phyloP scores from a whole-genome alignment of 2,113 vertebrate species.

The Nothoprocta pentlandii region DNA sequence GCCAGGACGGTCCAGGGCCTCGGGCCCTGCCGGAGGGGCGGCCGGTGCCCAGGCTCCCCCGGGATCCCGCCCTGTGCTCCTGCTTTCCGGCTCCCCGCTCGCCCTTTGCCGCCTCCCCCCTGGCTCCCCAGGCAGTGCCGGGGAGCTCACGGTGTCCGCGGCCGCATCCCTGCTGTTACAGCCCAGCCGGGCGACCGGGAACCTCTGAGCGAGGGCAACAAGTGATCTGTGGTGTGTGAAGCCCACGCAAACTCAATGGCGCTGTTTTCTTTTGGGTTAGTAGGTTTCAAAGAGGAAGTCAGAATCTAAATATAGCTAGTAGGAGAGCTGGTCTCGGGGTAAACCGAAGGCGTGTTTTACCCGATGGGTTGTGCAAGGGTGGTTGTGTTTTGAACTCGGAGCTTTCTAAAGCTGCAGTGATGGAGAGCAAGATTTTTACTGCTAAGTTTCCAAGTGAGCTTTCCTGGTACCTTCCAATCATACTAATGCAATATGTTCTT shows the following conservation, averaged over 20 bases:
- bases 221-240: neutral
- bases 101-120: rapidly evolving
- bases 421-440: neutral
- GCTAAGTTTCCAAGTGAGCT: neutral
- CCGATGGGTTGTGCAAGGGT: neutral
- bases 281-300: constrained; percentile 28
- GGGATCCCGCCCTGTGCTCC: neutral
- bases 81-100: neutral
- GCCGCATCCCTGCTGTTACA: neutral
- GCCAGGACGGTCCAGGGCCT: neutral
- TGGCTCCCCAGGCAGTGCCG: neutral
- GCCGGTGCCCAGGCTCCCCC: too few relatives aligned
- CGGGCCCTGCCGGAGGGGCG: neutral
- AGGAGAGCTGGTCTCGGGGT: constrained; percentile 14
- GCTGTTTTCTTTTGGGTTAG: neutral
- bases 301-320: neutral
- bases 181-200: neutral
- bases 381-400: neutral
- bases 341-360: neutral
- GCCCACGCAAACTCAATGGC: neutral
- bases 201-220: neutral
- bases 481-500: neutral
- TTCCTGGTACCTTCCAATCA: neutral
- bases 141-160: rapidly evolving
- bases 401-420: neutral